Evolutionary conservation across 2,888 invertebrate species (phyloP).

Genomic region (Drosophila nr. perissopoda): DNA sequence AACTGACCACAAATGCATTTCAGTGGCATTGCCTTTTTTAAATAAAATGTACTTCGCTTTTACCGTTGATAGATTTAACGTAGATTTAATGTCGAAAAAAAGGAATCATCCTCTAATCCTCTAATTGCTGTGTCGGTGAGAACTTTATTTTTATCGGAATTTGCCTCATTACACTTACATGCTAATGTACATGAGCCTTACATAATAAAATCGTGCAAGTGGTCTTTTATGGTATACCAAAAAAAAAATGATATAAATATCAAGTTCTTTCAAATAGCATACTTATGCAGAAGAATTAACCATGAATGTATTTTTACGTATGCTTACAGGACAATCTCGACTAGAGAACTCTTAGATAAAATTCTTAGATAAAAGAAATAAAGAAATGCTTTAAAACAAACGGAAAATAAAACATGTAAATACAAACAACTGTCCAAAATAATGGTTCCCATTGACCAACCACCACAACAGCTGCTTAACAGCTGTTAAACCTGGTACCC

Average conservation of each 20-base stretch:
- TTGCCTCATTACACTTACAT: neutral
- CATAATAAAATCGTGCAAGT: neutral
- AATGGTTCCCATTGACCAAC: neutral
- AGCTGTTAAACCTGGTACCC: neutral
- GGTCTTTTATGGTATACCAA: neutral
- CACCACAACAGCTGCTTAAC: neutral
- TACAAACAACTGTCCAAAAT: neutral
- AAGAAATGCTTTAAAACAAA: neutral
- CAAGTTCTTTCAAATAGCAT: neutral
- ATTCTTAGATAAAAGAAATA: neutral
- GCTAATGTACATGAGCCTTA: neutral
- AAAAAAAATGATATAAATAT: neutral
- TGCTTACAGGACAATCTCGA: neutral
- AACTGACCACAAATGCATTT: constrained; percentile 35
- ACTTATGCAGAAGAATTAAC: neutral
- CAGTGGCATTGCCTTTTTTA: constrained; percentile 12
- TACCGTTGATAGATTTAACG: neutral
- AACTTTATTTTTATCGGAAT: neutral
- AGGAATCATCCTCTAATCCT: neutral
- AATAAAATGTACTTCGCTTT: constrained; percentile 10
- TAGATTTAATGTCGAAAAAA: neutral
- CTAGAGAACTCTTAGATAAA: neutral
- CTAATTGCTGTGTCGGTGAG: neutral
- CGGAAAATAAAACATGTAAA: neutral
- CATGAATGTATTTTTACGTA: neutral